Evolutionary conservation across 2,888 invertebrate genomes (phyloP), one percentile per base, ranked within the genome.

Genomic region (Dendrolimus houi): DNA sequence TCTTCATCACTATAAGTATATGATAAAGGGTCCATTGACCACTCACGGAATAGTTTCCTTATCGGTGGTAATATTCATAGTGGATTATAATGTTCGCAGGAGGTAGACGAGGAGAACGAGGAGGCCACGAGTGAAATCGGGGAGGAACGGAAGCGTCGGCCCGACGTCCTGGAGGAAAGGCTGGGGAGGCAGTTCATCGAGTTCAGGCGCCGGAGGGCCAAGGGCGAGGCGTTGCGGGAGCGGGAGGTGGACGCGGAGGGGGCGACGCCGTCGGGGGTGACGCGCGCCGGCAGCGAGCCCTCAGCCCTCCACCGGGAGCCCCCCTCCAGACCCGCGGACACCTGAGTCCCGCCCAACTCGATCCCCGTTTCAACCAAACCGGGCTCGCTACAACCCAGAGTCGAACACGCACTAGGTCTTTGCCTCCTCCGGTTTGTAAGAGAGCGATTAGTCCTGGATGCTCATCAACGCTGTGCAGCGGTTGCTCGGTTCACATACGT

Each of bases 81-180:
- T 47, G 9, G 29, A 47, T 47, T 9, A 12, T 47, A 47, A 47
- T 12, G 47, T 41, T 67, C 64, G 1, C 84, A 94, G 92, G 95
- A 95, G 83, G 94, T 95, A 14, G 94, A 94, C 68, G 94, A 94
- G 72, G 94, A 94, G 53, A 92, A 91, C 64, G 81, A 89, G 10
- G 91, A 91, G 54, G 90, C 12, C 63, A 63, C 57, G 55, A 55
- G 53, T 54, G 54, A 55, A 29, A 55, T 55, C 57, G 58, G 54
- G 58, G 74, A 74, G 57, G 74, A 74, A 64, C 71, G 75, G 54
- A 77, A 84, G 58, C 81, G 90, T 6, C 79, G 85, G 42, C 88
- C 86, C 9, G 91, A 92, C 64, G 82, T 91, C 60, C 59, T 69
- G 61, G 68, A 64, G 55, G 70, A 65, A 62, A 85, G 84, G 63